Conservation (phyloP, 2,888 invertebrate genomes). For the Eustalomyia histrio region DNA sequence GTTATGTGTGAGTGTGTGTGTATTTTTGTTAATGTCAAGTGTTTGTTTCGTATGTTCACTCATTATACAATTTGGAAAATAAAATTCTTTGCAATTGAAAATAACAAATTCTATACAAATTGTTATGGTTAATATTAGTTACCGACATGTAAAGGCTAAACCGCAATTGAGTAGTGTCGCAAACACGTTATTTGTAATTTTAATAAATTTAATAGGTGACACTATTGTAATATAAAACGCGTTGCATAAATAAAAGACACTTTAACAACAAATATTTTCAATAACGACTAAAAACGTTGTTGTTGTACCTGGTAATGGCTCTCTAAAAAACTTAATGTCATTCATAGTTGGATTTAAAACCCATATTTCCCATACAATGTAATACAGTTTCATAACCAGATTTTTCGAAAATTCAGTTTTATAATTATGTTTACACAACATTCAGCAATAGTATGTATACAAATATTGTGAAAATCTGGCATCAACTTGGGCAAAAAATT, state of each 20-base stretch:
- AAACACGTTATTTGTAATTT: slow-evolving; percentile 28
- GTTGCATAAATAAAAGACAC: background rate
- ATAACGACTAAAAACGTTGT: no score
- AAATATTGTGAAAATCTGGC: no score
- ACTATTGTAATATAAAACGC: slow-evolving; percentile 18
- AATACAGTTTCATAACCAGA: no score
- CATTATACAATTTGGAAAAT: slow-evolving; percentile 3
- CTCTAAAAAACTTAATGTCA: no score
- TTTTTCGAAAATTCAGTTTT: no score
- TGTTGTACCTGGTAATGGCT: no score
- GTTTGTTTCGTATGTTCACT: slow-evolving; percentile 1
- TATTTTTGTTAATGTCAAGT: background rate
- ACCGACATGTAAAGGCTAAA: slow-evolving; percentile 19
- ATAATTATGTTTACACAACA: no score
- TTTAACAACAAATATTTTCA: no score
- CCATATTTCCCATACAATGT: no score
- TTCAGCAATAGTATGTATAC: no score
- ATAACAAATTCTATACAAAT: slow-evolving; percentile 46
- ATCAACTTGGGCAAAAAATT: no score
- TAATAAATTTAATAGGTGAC: slow-evolving; percentile 50
- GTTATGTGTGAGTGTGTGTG: background rate
- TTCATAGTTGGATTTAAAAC: no score
- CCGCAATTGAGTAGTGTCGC: slow-evolving; percentile 13
- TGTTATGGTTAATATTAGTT: slow-evolving; percentile 18
- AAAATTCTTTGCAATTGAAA: background rate